A percentile compares a stretch with the other conserved stretches of the same genome.
Conservation (phyloP, 2,888 invertebrate genomes). For the Uropetala carovei region DNA sequence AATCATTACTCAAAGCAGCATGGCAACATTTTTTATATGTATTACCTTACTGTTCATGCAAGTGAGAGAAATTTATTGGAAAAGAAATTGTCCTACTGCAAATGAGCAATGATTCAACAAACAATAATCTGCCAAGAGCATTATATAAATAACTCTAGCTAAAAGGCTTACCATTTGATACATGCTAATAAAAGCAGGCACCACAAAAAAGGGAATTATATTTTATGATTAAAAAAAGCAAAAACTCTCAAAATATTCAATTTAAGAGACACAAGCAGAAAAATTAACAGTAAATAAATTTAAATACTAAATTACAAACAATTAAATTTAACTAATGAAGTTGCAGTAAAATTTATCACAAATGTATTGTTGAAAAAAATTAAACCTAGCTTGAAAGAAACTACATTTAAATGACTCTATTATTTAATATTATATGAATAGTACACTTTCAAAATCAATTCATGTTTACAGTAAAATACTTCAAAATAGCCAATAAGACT, state of each 20-base stretch:
- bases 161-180: conserved; percentile 23
- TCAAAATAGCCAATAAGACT: no score
- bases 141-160: background rate
- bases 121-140: conserved; percentile 13
- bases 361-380: no score
- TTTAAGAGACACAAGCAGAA: background rate
- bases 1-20: conserved; percentile 48
- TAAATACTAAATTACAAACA: background rate
- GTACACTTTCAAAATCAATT: no score
- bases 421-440: no score
- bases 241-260: background rate
- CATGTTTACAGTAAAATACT: no score
- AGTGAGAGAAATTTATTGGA: no score
- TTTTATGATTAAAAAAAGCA: background rate
- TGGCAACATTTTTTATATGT: background rate
- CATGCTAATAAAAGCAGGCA: conserved; percentile 52
- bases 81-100: background rate
- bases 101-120: conserved; percentile 15
- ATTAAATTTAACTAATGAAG: background rate
- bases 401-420: no score
- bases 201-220: conserved; percentile 12
- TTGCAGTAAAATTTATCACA: no score
- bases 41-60: no score
- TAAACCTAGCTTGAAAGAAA: no score
- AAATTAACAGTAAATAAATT: conserved; percentile 8